Evolutionary conservation across 2,113 vertebrate species (phyloP).

Genomic region (Myiagra hebetior): DNA sequence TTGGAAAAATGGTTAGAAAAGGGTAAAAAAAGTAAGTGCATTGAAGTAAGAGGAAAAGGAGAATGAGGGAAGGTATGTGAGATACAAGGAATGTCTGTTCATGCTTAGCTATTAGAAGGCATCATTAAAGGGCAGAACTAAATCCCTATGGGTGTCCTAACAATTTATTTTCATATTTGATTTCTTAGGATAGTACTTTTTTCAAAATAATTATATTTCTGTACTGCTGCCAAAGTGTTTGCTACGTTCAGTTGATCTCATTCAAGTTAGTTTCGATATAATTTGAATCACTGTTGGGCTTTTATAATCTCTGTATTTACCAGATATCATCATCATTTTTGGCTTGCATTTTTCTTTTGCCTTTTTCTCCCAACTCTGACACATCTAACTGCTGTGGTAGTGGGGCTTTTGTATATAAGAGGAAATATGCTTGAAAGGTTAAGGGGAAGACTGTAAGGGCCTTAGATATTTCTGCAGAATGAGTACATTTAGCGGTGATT

Average conservation of each 20-base stretch:
- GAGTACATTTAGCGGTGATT: neutral
- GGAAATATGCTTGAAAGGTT: neutral
- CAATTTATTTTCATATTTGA: neutral
- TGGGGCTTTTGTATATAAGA: neutral
- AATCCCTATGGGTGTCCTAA: neutral
- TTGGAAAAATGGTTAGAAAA: neutral
- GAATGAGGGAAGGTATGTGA: neutral
- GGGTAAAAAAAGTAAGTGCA: neutral
- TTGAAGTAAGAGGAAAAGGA: neutral
- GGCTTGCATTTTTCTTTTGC: neutral
- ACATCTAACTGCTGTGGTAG: neutral
- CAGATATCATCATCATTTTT: neutral
- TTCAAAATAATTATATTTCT: neutral
- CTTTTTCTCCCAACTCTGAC: neutral
- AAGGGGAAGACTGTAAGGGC: neutral
- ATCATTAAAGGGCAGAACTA: neutral
- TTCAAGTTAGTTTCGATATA: rapidly evolving
- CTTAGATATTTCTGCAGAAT: neutral
- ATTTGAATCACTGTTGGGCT: neutral
- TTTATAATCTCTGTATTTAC: neutral
- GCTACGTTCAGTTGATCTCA: neutral
- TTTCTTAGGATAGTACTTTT: neutral
- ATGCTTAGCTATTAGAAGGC: neutral
- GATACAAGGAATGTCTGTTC: neutral
- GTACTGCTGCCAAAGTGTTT: neutral